Evolutionary conservation across 64 coral and sea anemone species (phyloP).

Genomic region (Porites lutea): DNA sequence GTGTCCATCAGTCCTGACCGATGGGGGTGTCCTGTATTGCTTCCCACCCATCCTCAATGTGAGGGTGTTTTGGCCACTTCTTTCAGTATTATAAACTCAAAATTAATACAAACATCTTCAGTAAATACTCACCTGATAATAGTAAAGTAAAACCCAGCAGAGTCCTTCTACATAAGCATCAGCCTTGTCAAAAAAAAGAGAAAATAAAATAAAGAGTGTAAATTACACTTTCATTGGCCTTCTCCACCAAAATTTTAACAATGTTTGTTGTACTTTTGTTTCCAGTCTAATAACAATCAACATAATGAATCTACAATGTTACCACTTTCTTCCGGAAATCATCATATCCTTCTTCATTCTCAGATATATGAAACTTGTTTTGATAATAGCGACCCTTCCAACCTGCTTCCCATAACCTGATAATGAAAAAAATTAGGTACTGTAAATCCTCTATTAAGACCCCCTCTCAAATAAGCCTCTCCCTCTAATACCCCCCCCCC

Average conservation of each 20-base stretch:
- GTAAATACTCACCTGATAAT: conserved; percentile 73
- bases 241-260: too few species aligned
- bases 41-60: too few species aligned
- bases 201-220: neutral
- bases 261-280: too few species aligned
- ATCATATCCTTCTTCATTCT: conserved; percentile 84
- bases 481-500: too few species aligned
- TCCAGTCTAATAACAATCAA: neutral
- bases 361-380: conserved; percentile 87
- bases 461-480: too few species aligned
- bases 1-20: too few species aligned
- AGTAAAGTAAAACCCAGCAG: conserved; percentile 97
- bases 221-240: neutral
- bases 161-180: conserved; percentile 97
- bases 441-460: too few species aligned
- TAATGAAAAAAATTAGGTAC: neutral
- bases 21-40: too few species aligned
- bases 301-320: conserved; percentile 1
- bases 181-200: conserved; percentile 54
- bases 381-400: conserved; percentile 97
- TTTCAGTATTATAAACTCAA: too few species aligned
- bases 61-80: too few species aligned
- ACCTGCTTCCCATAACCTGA: conserved; percentile 96
- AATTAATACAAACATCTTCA: too few species aligned
- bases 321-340: conserved; percentile 92